These are phyloP conservation scores for Gymnarchus niloticus DNA, from an alignment of 2,113 vertebrate species.

Conservation along the genomic window DNA sequence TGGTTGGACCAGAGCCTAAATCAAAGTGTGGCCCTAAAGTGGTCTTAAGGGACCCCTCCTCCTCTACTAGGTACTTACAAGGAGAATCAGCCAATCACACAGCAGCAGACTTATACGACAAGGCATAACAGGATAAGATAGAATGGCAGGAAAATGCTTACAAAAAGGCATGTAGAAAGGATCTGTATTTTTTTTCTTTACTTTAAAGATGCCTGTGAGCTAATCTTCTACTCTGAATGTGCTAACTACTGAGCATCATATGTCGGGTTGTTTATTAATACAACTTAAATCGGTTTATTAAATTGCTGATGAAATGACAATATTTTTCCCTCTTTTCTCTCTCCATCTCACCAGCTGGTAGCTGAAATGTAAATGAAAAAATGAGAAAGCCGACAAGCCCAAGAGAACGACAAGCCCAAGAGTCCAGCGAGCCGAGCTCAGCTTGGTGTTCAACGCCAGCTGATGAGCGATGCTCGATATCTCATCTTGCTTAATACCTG, in stretches of 20 bases:
- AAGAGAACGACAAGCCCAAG: neutral
- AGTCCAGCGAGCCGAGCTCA: neutral
- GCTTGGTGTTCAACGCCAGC: neutral
- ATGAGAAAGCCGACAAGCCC: neutral
- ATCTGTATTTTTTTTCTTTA: slow-evolving; percentile 10
- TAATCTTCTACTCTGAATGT: neutral
- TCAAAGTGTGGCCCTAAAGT: neutral
- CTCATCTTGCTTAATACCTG: neutral
- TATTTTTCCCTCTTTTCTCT: neutral
- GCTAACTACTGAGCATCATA: neutral
- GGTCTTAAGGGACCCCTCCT: neutral
- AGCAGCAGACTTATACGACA: neutral
- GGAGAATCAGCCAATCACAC: neutral
- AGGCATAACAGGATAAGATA: neutral
- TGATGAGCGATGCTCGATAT: neutral
- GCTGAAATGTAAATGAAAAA: slow-evolving; percentile 2
- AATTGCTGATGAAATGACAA: slow-evolving; percentile 2
- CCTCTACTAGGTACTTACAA: neutral
- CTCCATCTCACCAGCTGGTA: slow-evolving; percentile 10
- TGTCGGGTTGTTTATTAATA: slow-evolving; percentile 5
- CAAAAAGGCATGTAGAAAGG: neutral
- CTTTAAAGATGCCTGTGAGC: neutral
- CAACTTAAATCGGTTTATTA: slow-evolving; percentile 4
- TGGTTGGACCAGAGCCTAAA: neutral
- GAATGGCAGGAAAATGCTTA: neutral